Evolutionary conservation across 2,797 vertebrate genomes (phyloP), one percentile per base, ranked within the genome.

Genomic region (Crax fasciolata): DNA sequence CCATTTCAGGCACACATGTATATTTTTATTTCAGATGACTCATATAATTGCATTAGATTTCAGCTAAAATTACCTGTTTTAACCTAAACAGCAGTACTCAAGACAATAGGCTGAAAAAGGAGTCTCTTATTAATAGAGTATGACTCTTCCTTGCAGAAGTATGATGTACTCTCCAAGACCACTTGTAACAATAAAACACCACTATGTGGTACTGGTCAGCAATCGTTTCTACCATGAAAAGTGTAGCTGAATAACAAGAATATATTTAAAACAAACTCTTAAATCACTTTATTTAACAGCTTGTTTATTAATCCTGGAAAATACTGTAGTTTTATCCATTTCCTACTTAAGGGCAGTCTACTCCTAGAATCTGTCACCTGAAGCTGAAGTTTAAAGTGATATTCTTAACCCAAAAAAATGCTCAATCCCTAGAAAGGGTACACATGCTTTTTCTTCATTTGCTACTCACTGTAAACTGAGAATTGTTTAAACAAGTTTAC

Each of bases 231-330:
- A 81, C 14, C 23, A 43, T 1, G 0, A 8, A 49, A 46, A 35
- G 35, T 35, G 9, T 7, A 16, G 8, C 28, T 0, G 2, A 71
- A 30, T 24, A 84, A 46, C 21, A 7, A 0, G 2, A 8, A 3
- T 19, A 63, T 35, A 46, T 43, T 51, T 32, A 13, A 59, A 30
- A 3, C 2, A 66, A 82, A 39, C 10, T 25, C 15, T 0, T 16
- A 63, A 20, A 59, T 16, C 27, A 9, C 76, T 90, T 92, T 70
- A 14, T 76, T 78, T 58, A 85, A 75, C 20, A 86, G 39, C 9
- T 11, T 6, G 28, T 95, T 95, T 95, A 95, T 94, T 96, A 75
- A n/a, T 11, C 17, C 46, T 38, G 46, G 57, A 27, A 86, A 93
- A 78, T 48, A 88, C 25, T 75, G 54, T 54, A 81, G 5, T 86